phyloP scores from a whole-genome alignment of 2,888 invertebrate species.

The Drosophila monieri region DNA sequence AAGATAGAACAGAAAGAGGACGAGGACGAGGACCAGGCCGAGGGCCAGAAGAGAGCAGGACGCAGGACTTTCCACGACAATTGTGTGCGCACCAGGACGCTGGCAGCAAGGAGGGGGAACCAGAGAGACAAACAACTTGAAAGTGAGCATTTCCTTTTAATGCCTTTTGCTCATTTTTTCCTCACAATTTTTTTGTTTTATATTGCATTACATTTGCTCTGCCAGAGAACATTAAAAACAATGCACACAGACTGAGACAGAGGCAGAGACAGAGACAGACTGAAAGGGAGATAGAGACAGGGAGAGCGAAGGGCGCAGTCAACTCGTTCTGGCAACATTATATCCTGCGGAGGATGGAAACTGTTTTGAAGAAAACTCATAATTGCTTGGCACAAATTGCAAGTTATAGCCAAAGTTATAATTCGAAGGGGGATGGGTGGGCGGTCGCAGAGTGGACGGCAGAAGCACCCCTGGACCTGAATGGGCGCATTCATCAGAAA shows the following conservation, averaged over 20 bases:
- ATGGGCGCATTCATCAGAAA: slow-evolving; percentile 41
- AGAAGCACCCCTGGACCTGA: slow-evolving; percentile 17
- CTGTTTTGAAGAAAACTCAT: slow-evolving; percentile 70
- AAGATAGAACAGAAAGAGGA: slow-evolving; percentile 51
- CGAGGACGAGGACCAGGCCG: slow-evolving; percentile 5
- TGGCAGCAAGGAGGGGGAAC: background rate
- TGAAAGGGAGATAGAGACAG: background rate
- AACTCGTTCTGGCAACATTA: slow-evolving; percentile 45
- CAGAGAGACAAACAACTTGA: slow-evolving; percentile 72
- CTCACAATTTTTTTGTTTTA: slow-evolving; percentile 45
- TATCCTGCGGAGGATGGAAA: slow-evolving; percentile 40
- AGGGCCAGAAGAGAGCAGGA: slow-evolving; percentile 4
- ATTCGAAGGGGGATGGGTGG: slow-evolving; percentile 4
- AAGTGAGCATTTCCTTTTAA: slow-evolving; percentile 79
- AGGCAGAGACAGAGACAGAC: background rate
- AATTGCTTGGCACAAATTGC: slow-evolving; percentile 76
- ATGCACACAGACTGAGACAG: slow-evolving; percentile 41
- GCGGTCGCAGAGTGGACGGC: background rate
- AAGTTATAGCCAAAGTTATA: slow-evolving; percentile 71
- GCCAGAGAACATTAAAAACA: slow-evolving; percentile 52
- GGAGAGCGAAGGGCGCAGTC: background rate
- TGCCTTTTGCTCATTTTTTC: slow-evolving; percentile 67
- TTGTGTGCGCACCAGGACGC: slow-evolving; percentile 23
- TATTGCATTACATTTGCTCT: slow-evolving; percentile 74
- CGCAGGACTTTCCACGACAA: slow-evolving; percentile 37